phyloP scores from a whole-genome alignment of 2,113 vertebrate genomes.

The Halichoerus grypus region DNA sequence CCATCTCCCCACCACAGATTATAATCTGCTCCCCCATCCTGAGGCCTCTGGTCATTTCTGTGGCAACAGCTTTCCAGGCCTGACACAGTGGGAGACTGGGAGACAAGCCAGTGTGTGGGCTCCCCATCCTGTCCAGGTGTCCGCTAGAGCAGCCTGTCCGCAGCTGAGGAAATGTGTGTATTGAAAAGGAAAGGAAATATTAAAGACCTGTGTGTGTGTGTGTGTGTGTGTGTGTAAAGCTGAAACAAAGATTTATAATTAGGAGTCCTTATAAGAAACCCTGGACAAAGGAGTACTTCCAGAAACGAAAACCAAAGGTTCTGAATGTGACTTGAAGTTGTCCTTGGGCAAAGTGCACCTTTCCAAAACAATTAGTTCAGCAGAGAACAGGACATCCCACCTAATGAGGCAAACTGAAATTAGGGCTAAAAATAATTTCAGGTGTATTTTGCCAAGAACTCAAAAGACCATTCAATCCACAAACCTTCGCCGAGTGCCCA shows the following conservation, averaged over 20 bases:
- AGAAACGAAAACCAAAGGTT: neutral
- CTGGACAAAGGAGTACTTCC: neutral
- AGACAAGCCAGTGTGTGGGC: neutral
- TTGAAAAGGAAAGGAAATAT: neutral
- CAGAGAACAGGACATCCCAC: neutral
- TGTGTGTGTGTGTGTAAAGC: neutral
- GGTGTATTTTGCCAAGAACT: constrained; percentile 50
- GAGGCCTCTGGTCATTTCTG: neutral
- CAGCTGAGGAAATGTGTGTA: neutral
- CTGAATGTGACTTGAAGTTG: neutral
- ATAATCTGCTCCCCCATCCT: neutral
- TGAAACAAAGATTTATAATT: constrained; percentile 13
- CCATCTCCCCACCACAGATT: neutral
- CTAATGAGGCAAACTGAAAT: constrained; percentile 3
- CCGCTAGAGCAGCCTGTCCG: neutral
- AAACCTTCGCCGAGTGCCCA: neutral
- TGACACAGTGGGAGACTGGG: neutral
- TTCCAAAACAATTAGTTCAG: constrained; percentile 1
- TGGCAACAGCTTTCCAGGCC: neutral
- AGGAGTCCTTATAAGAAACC: constrained; percentile 33
- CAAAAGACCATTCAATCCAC: neutral
- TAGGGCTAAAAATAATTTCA: constrained; percentile 44
- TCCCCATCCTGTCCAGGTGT: accelerated
- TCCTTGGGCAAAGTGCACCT: neutral
- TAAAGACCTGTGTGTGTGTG: neutral